These are phyloP conservation scores for Cinclus cinclus DNA, from an alignment of 2,113 vertebrate genomes.

Conservation along the genomic window DNA sequence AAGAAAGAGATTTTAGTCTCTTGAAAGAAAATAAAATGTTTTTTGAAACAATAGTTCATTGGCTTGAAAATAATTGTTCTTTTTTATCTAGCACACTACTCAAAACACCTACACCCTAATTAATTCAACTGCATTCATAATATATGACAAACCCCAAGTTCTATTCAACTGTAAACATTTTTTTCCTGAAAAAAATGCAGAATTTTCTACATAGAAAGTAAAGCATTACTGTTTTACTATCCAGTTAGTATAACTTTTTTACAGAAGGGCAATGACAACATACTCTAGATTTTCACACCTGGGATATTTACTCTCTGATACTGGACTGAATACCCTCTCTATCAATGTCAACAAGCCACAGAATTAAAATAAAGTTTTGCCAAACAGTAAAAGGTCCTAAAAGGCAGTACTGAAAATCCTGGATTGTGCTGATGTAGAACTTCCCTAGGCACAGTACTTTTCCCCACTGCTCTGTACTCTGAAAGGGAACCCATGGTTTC, in stretches of 20 bases:
- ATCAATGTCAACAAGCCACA: neutral
- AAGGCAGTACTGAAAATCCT: neutral
- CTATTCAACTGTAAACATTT: neutral
- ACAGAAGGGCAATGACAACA: neutral
- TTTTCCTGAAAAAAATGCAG: neutral
- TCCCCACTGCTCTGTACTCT: neutral
- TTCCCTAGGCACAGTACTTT: neutral
- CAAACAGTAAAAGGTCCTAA: neutral
- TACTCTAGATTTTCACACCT: neutral
- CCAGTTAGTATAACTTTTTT: neutral
- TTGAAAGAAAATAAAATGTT: conserved; percentile 48
- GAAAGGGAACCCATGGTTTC: neutral
- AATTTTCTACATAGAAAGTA: neutral
- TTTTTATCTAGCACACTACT: neutral
- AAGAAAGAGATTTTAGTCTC: conserved; percentile 45
- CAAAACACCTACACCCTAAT: neutral
- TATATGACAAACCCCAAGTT: neutral
- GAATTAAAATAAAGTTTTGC: neutral
- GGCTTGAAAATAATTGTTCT: conserved; percentile 12
- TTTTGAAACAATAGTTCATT: conserved; percentile 23
- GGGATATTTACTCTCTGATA: neutral
- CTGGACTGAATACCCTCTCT: neutral
- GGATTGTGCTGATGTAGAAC: neutral
- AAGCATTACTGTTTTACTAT: neutral
- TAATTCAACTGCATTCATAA: neutral